Conservation (phyloP, 2,797 vertebrate species). For the Cyprinella venusta region DNA sequence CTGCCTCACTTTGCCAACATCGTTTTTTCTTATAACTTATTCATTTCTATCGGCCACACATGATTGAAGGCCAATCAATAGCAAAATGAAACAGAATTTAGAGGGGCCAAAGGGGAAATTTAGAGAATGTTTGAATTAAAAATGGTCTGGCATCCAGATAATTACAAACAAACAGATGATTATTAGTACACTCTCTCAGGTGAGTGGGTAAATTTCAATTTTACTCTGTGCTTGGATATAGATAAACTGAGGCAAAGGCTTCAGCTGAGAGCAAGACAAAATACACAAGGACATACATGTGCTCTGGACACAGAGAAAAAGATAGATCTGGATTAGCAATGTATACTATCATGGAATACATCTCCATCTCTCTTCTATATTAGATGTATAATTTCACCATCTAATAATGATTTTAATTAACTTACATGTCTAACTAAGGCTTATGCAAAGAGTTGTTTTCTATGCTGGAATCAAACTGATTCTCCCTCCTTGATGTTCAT, state of each 20-base stretch:
- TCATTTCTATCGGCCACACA: not conserved
- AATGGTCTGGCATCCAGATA: not conserved
- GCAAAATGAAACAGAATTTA: not conserved
- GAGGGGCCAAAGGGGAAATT: not conserved
- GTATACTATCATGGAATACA: not conserved
- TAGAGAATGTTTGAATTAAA: not conserved
- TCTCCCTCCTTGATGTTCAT: slow-evolving; percentile 14
- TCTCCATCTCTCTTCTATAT: no score
- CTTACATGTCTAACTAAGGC: not conserved
- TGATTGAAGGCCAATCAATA: not conserved
- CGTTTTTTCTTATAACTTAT: not conserved
- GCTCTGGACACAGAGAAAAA: not conserved
- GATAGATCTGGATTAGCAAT: not conserved
- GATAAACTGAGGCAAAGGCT: not conserved
- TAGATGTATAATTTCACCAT: not conserved
- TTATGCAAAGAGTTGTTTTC: not conserved
- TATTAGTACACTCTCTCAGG: not conserved
- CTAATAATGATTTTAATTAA: not conserved
- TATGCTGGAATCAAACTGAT: not conserved
- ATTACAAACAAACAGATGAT: slow-evolving; percentile 1
- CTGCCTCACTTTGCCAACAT: not conserved
- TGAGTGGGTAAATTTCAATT: not conserved
- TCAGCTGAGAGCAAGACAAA: not conserved
- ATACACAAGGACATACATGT: not conserved
- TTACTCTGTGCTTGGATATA: not conserved